Base-by-base conservation (phyloP, 2,888 invertebrate genomes). In the Teinopalpus imperialis region DNA sequence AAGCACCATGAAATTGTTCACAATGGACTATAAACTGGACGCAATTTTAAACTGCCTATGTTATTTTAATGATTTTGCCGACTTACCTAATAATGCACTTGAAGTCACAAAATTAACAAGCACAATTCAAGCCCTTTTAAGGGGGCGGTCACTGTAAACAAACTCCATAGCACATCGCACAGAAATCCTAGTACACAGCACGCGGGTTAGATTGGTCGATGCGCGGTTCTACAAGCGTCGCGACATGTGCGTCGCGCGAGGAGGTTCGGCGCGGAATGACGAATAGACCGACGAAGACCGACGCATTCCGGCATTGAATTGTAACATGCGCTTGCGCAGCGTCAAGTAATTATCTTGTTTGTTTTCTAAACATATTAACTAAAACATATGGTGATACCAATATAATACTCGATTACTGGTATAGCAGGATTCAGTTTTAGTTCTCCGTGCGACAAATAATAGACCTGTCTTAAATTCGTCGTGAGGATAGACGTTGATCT, bases 211-310 rank as follows among this genome's bases (percentile, higher is more conserved):
- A 65, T 74, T 70, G 69, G 56, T 48, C 53, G 60, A 46, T 54
- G 65, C 75, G 69, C 71, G 48, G 59, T 68, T 67, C 78, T 73
- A 60, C 81, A 60, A 69, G 68, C 81, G 78, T 52, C 82, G 78
- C 85, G 82, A 83, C 82, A 76, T 81, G 53, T 32, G 45, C 61
- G 80, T 82, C 86, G 81, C 83, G 80, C 75, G 78, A 76, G 69
- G 85, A 82, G 85, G 70, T 71, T 81, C 65, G 68, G 72, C 87
- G 83, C 87, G 80, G 74, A 86, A 69, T 86, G 78, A 57, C 53
- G 55, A 35, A 46, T 10, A n/a, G 14, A 13, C 32, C 13, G 35
- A n/a, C 36, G 7, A 5, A 1, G 5, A n/a, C 1, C 12, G 27
- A 27, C n/a, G 29, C 29, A 29, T 29, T 29, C 32, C 48, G 36